phyloP scores from a whole-genome alignment of 2,113 vertebrate genomes.

The Rhea pennata region DNA sequence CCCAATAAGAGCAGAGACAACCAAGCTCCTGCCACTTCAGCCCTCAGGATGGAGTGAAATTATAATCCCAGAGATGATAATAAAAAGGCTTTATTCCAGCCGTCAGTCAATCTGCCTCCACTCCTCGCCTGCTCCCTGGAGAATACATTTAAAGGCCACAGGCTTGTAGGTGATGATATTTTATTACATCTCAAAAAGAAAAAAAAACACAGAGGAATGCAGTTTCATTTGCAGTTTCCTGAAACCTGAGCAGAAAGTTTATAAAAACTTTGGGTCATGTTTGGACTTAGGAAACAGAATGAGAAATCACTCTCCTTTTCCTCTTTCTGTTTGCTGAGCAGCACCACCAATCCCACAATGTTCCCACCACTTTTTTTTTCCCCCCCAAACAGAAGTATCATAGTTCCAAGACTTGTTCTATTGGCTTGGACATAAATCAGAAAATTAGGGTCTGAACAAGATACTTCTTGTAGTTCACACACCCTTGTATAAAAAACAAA shows the following conservation, averaged over 20 bases:
- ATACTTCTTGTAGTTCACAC: constrained; percentile 59
- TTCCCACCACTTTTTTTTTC: not conserved
- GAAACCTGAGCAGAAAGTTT: constrained; percentile 71
- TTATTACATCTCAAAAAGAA: constrained; percentile 48
- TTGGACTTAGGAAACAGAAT: constrained; percentile 62
- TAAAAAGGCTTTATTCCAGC: constrained; percentile 37
- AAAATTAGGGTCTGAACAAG: constrained; percentile 23
- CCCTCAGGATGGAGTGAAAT: not conserved
- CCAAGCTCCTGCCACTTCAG: not conserved
- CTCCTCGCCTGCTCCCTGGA: constrained; percentile 24
- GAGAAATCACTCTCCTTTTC: constrained; percentile 42
- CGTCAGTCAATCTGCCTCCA: constrained; percentile 48
- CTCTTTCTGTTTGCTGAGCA: constrained; percentile 63
- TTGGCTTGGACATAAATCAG: not conserved
- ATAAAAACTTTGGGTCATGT: constrained; percentile 60
- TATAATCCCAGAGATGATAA: constrained; percentile 58
- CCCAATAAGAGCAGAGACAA: not conserved
- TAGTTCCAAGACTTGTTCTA: not conserved
- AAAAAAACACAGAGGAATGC: constrained; percentile 41
- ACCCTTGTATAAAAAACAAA: not conserved
- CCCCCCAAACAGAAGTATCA: not conserved
- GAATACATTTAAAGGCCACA: constrained; percentile 24
- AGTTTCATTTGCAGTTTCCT: constrained; percentile 71
- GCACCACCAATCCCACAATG: constrained; percentile 39
- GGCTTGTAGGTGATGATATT: constrained; percentile 63